Conservation (phyloP, 2,113 vertebrate genomes). For the Antigone vipio region DNA sequence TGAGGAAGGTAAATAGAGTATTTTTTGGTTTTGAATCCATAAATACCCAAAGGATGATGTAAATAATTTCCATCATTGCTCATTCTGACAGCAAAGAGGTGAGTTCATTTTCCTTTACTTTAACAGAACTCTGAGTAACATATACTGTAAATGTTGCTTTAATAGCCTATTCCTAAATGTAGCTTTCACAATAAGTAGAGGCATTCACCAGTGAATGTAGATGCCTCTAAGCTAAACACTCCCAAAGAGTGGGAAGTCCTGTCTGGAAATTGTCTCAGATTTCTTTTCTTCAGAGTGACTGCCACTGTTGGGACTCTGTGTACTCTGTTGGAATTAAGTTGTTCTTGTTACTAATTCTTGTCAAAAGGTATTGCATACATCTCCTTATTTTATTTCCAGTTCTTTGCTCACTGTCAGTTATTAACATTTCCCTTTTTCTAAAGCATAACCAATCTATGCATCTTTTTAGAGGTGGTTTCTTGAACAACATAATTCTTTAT, state of each 20-base stretch:
- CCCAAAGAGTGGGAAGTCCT: neutral
- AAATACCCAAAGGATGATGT: neutral
- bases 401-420: neutral
- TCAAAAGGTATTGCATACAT: neutral
- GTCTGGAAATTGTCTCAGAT: neutral
- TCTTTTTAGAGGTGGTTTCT: neutral
- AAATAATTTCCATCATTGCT: neutral
- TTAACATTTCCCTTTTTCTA: neutral
- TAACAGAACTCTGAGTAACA: neutral
- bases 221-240: neutral
- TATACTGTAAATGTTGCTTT: neutral
- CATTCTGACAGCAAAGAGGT: neutral
- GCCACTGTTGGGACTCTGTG: neutral
- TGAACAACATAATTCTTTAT: neutral
- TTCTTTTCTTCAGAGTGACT: neutral
- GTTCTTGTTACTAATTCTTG: neutral
- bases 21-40: neutral
- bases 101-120: neutral
- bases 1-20: constrained; percentile 79
- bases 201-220: neutral
- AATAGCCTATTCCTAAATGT: neutral
- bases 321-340: neutral
- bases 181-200: neutral
- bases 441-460: neutral
- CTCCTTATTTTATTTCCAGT: neutral